These are phyloP conservation scores for Alcedo atthis DNA, from an alignment of 2,797 vertebrate species.

Conservation along the genomic window DNA sequence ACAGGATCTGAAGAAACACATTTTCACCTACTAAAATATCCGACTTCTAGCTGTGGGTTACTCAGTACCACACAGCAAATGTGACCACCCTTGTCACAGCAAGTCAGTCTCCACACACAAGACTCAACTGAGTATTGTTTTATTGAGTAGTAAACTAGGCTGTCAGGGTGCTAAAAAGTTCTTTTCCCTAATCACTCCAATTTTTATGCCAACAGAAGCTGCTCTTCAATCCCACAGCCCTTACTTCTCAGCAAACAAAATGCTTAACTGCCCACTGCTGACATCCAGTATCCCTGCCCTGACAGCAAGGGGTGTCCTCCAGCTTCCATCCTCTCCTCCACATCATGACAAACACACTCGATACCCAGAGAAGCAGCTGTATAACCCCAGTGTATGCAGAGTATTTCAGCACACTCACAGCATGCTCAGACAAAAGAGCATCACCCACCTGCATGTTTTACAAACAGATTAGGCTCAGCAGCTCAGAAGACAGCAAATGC, in stretches of 20 bases:
- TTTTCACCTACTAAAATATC: not conserved
- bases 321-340: not conserved
- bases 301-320: not conserved
- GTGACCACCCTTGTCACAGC: not conserved
- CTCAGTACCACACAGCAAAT: not conserved
- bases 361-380: not conserved
- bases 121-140: not conserved
- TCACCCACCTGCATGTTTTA: not conserved
- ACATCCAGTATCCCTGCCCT: not conserved
- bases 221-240: not conserved
- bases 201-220: not conserved
- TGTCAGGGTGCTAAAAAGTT: not conserved
- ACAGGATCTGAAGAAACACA: not conserved
- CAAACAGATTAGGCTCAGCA: not conserved
- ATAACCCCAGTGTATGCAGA: not conserved
- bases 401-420: not conserved
- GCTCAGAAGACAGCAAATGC: not conserved
- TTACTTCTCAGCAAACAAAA: conserved; percentile 11
- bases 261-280: conserved; percentile 16
- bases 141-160: not conserved
- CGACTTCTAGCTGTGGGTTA: not conserved
- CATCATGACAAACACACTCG: not conserved
- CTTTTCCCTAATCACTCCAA: not conserved
- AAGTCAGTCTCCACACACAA: not conserved
- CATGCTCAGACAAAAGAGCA: not conserved